Conservation (phyloP, 2,113 vertebrate species). For the Puntigrus tetrazona region DNA sequence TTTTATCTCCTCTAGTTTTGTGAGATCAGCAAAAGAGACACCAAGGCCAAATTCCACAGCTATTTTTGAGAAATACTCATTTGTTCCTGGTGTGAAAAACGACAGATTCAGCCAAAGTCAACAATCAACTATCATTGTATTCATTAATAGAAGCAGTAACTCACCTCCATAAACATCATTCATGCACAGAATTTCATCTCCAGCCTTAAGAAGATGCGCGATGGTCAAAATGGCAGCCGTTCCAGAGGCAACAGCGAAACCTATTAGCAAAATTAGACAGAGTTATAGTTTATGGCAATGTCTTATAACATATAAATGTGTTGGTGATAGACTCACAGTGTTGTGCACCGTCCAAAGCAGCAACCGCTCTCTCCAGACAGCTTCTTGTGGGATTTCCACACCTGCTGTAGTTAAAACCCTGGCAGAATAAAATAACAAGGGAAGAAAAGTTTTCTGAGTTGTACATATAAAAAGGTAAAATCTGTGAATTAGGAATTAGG, state of each 20-base stretch:
- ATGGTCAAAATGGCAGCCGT: constrained; percentile 85
- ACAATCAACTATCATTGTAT: not conserved
- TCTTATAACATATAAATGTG: not conserved
- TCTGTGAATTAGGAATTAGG: no score
- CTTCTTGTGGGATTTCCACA: constrained; percentile 91
- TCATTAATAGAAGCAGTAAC: not conserved
- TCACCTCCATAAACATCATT: constrained; percentile 94
- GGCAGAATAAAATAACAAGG: constrained; percentile 40
- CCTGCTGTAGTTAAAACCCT: constrained; percentile 90
- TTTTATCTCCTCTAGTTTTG: constrained; percentile 77
- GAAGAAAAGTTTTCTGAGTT: no score
- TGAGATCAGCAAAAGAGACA: constrained; percentile 82
- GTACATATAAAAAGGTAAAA: no score
- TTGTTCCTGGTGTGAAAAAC: constrained; percentile 80
- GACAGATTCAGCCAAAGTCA: no score
- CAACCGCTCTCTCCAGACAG: constrained; percentile 86
- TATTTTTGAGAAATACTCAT: constrained; percentile 83
- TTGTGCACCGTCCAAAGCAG: constrained; percentile 88
- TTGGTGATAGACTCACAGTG: constrained; percentile 77
- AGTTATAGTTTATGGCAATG: not conserved
- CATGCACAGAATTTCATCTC: constrained; percentile 87
- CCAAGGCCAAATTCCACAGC: constrained; percentile 78
- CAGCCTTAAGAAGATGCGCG: constrained; percentile 85
- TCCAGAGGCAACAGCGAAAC: constrained; percentile 88
- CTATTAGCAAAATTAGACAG: constrained; percentile 66